phyloP scores from a whole-genome alignment of 2,113 vertebrate genomes.

The Enhydra lutris region DNA sequence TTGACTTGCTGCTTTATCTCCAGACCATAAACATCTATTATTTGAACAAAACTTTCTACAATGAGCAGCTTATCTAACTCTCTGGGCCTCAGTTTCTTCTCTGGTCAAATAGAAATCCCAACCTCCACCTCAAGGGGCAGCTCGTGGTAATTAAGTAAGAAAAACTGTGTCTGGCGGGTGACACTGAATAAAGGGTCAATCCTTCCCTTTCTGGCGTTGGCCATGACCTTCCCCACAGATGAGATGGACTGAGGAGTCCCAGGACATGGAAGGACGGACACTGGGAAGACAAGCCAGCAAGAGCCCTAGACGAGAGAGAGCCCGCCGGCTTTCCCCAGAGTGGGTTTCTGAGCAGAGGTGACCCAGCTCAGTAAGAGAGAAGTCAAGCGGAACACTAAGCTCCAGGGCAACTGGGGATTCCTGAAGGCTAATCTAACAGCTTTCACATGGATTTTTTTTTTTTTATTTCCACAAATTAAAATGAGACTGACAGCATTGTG shows the following conservation, averaged over 20 bases:
- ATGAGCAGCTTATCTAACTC: neutral
- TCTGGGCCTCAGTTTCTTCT: neutral
- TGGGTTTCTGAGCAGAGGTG: neutral
- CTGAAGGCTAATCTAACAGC: neutral
- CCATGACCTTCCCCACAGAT: neutral
- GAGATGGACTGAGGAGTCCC: neutral
- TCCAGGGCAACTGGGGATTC: neutral
- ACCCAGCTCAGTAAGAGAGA: neutral
- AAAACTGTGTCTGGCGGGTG: neutral
- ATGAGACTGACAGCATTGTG: neutral
- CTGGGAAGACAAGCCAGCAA: neutral
- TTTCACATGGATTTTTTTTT: neutral
- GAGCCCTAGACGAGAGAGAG: neutral
- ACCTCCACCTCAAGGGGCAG: neutral
- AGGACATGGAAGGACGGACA: neutral
- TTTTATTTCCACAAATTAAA: conserved; percentile 5
- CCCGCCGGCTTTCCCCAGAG: neutral
- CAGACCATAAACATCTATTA: neutral
- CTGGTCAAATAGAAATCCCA: neutral
- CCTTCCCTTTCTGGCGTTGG: neutral
- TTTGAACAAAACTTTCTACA: neutral
- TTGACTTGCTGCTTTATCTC: neutral
- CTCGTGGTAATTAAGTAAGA: neutral
- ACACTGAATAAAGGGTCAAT: neutral
- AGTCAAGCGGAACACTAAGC: neutral